phyloP scores from a whole-genome alignment of 2,797 vertebrate species.

The Lepilemur septentrionalis region DNA sequence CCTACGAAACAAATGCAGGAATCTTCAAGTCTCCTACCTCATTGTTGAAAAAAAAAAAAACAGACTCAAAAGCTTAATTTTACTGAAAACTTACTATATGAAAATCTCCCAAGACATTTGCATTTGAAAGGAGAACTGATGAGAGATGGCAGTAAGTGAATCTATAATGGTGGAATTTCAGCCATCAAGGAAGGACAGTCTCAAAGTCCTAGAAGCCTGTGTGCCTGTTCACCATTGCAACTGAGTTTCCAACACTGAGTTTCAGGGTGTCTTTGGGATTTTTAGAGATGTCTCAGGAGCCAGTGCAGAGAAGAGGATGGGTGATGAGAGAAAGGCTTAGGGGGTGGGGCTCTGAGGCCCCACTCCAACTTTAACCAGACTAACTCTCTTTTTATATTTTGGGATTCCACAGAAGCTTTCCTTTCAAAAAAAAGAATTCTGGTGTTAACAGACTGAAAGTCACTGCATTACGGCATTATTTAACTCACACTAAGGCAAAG shows the following conservation, averaged over 20 bases:
- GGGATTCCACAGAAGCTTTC: not conserved
- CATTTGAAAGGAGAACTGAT: constrained; percentile 49
- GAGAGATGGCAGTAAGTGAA: not conserved
- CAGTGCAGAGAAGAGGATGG: not conserved
- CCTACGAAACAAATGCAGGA: not conserved
- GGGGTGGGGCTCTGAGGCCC: not conserved
- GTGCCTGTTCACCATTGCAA: not conserved
- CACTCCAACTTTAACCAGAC: not conserved
- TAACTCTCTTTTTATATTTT: not conserved
- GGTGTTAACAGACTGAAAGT: not conserved
- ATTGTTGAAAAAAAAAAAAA: not conserved
- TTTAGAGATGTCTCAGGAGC: not conserved
- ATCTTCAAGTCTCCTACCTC: not conserved
- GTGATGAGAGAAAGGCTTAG: not conserved
- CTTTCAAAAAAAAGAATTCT: not conserved
- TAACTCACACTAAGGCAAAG: not conserved
- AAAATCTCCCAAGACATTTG: constrained; percentile 37
- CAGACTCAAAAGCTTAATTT: constrained; percentile 9
- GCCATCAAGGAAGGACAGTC: not conserved
- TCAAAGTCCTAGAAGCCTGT: not conserved
- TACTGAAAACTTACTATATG: constrained; percentile 18
- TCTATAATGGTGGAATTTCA: not conserved
- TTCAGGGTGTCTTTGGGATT: not conserved
- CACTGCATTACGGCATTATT: not conserved
- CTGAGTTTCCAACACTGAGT: not conserved